Conservation (phyloP, 2,888 invertebrate species). For the Scaptomyza polygonia region DNA sequence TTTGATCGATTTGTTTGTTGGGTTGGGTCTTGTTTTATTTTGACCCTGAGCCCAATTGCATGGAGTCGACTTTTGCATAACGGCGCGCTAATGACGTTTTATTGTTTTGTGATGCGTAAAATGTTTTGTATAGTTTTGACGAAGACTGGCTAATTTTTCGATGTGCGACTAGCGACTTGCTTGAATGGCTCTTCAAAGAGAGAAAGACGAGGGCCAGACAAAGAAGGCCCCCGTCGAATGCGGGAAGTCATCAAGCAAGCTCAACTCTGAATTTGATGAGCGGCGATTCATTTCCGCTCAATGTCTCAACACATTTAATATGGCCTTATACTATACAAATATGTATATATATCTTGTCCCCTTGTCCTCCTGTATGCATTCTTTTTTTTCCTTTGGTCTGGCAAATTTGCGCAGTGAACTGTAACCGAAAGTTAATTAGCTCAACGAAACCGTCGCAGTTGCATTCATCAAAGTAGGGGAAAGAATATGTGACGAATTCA, state of each 20-base stretch:
- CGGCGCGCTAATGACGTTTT: conserved; percentile 68
- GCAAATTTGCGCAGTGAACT: conserved; percentile 73
- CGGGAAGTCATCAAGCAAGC: conserved; percentile 57
- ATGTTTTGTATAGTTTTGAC: conserved; percentile 45
- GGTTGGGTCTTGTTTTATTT: conserved; percentile 30
- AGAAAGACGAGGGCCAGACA: conserved; percentile 34
- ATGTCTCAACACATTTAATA: conserved; percentile 52
- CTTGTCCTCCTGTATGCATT: conserved; percentile 29
- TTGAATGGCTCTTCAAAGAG: conserved; percentile 54
- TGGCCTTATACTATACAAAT: conserved; percentile 29
- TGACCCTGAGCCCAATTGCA: conserved; percentile 43
- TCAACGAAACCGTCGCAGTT: conserved; percentile 62
- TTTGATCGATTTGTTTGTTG: conserved; percentile 60
- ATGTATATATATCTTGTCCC: conserved; percentile 40
- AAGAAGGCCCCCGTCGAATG: conserved; percentile 44
- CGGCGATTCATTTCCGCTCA: conserved; percentile 73
- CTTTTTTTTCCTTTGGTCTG: conserved; percentile 28
- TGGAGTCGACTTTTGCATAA: conserved; percentile 22
- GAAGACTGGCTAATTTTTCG: conserved; percentile 49
- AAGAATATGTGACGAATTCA: conserved; percentile 48
- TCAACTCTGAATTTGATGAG: conserved; percentile 44
- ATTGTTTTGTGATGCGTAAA: conserved; percentile 77
- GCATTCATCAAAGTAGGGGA: conserved; percentile 30
- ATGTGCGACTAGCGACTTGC: conserved; percentile 54
- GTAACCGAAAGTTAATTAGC: conserved; percentile 79